Conservation (phyloP, 2,888 invertebrate species). For the Drosophila anceps region DNA sequence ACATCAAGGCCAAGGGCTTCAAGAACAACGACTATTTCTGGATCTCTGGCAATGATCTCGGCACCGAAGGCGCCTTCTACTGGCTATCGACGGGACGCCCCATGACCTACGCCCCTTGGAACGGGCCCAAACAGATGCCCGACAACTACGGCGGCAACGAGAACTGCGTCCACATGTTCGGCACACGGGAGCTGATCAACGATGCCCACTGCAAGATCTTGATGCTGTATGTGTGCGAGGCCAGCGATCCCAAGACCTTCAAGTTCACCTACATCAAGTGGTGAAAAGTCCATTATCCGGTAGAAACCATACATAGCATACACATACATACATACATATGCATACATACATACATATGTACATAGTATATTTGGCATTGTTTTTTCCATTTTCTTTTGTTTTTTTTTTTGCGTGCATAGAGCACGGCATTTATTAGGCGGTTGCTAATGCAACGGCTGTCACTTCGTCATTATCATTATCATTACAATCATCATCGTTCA, state of each 20-base stretch:
- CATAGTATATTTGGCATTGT: slow-evolving; percentile 4
- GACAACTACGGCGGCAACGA: slow-evolving; percentile 72
- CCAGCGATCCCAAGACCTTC: slow-evolving; percentile 66
- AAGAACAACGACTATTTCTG: slow-evolving; percentile 71
- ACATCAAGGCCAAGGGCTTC: slow-evolving; percentile 64
- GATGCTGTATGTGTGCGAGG: slow-evolving; percentile 72
- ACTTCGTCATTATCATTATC: slow-evolving; percentile 5
- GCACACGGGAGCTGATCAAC: slow-evolving; percentile 69
- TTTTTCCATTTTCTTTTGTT: slow-evolving; percentile 30
- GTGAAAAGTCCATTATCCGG: slow-evolving; percentile 22
- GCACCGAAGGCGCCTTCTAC: slow-evolving; percentile 72
- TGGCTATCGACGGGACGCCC: slow-evolving; percentile 75
- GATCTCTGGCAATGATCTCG: slow-evolving; percentile 78
- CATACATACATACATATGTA: neutral
- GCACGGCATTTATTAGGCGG: slow-evolving; percentile 55
- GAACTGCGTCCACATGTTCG: slow-evolving; percentile 78
- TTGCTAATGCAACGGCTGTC: slow-evolving; percentile 30
- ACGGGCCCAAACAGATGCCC: slow-evolving; percentile 72
- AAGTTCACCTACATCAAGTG: slow-evolving; percentile 70
- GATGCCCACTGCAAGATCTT: slow-evolving; percentile 72
- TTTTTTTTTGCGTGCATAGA: slow-evolving; percentile 54
- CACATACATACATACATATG: neutral
- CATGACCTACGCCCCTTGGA: slow-evolving; percentile 75
- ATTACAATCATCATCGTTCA: slow-evolving; percentile 2
- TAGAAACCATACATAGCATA: neutral